Evolutionary conservation across 1,140 invertebrate species (phyloP).

Genomic region (Megalonaias nervosa): DNA sequence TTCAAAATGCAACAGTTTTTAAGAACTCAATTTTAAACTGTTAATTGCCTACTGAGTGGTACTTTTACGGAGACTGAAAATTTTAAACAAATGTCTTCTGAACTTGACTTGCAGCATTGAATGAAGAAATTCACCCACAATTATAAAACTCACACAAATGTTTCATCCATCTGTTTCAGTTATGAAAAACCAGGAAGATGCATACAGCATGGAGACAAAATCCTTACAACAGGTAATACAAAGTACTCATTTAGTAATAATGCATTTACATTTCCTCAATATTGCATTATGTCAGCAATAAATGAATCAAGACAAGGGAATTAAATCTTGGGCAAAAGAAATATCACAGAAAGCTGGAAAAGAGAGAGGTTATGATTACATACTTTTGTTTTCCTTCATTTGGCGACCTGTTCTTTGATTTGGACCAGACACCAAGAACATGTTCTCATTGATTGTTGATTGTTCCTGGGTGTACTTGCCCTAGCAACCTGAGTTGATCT

Average conservation of each 20-base stretch:
- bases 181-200: conserved; percentile 68
- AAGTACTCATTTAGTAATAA: neutral
- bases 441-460: no score
- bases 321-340: neutral
- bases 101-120: no score
- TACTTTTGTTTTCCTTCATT: neutral
- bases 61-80: no score
- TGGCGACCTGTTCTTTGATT: no score
- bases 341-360: neutral
- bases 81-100: no score
- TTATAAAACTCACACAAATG: neutral
- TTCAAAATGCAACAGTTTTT: no score
- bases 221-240: conserved; percentile 62
- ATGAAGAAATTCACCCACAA: no score
- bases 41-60: no score
- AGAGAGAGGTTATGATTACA: neutral
- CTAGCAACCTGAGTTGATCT: no score
- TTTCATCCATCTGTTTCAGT: conserved; percentile 50
- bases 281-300: neutral
- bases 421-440: no score
- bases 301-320: neutral
- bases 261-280: neutral
- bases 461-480: no score
- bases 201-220: conserved; percentile 61
- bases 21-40: no score